These are phyloP conservation scores for Falco biarmicus DNA, from an alignment of 2,797 vertebrate species.

Conservation along the genomic window DNA sequence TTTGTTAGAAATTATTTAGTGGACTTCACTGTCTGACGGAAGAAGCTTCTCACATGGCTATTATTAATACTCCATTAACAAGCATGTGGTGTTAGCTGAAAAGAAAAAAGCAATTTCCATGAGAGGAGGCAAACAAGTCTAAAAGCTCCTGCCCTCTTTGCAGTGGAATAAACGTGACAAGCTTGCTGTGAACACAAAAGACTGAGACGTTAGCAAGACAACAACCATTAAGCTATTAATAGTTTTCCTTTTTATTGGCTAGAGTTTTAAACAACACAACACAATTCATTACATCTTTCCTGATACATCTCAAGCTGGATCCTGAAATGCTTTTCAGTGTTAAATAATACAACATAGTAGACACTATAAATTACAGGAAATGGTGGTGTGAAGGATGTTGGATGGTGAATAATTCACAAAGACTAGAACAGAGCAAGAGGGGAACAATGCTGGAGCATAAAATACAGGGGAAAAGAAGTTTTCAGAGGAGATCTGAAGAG, in stretches of 20 bases:
- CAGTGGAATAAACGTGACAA: neutral
- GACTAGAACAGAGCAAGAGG: neutral
- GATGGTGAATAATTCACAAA: conserved; percentile 49
- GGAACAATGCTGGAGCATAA: neutral
- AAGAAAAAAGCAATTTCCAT: conserved; percentile 11
- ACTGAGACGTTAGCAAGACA: neutral
- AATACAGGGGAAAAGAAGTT: neutral
- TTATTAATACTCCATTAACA: conserved; percentile 49
- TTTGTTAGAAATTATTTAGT: conserved; percentile 15
- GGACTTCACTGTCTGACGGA: neutral
- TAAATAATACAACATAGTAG: conserved; percentile 58
- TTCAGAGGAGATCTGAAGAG: neutral
- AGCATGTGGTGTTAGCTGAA: neutral
- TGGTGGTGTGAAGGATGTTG: neutral
- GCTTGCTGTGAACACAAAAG: conserved; percentile 14
- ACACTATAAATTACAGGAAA: conserved; percentile 50
- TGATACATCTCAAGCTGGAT: conserved; percentile 7
- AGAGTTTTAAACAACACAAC: neutral
- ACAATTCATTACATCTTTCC: conserved; percentile 42
- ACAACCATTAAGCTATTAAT: conserved; percentile 34
- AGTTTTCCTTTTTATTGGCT: conserved; percentile 2
- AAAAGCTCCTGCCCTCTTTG: neutral
- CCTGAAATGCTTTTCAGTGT: conserved; percentile 30
- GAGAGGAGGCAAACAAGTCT: neutral
- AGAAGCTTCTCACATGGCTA: neutral